Evolutionary conservation across 2,888 invertebrate species (phyloP).

Genomic region (Oasisia sp.): DNA sequence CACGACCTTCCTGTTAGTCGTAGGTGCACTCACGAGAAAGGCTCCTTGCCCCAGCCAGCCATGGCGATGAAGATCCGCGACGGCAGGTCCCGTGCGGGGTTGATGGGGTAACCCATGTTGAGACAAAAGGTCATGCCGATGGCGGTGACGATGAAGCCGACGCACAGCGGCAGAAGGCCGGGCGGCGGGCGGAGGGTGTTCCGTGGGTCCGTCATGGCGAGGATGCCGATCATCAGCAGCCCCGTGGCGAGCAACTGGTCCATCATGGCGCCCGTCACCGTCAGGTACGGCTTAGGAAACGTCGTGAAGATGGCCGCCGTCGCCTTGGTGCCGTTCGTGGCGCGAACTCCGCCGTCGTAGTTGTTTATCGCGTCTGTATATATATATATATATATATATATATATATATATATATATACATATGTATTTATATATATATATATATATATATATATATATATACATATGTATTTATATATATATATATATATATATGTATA

Average conservation of each 20-base stretch:
- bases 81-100: constrained; percentile 72
- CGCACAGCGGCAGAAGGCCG: constrained; percentile 62
- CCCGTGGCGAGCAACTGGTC: constrained; percentile 67
- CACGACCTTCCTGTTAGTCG: background rate
- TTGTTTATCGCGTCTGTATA: constrained; percentile 56
- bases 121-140: constrained; percentile 69
- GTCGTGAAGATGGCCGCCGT: constrained; percentile 71
- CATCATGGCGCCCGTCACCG: constrained; percentile 32
- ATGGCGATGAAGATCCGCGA: constrained; percentile 69
- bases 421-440: too few relatives aligned
- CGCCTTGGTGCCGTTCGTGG: constrained; percentile 51
- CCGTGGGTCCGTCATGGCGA: constrained; percentile 67
- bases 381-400: background rate
- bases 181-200: constrained; percentile 65
- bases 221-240: constrained; percentile 66
- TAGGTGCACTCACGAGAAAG: constrained; percentile 63
- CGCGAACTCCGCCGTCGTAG: constrained; percentile 63
- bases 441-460: too few relatives aligned
- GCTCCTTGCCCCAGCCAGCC: constrained; percentile 67
- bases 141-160: constrained; percentile 66
- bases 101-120: constrained; percentile 72
- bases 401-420: too few relatives aligned
- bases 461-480: too few relatives aligned
- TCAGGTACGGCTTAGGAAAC: constrained; percentile 67
- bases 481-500: too few relatives aligned